Conservation (phyloP, 1,140 invertebrate genomes). For the Neelides sp. region DNA sequence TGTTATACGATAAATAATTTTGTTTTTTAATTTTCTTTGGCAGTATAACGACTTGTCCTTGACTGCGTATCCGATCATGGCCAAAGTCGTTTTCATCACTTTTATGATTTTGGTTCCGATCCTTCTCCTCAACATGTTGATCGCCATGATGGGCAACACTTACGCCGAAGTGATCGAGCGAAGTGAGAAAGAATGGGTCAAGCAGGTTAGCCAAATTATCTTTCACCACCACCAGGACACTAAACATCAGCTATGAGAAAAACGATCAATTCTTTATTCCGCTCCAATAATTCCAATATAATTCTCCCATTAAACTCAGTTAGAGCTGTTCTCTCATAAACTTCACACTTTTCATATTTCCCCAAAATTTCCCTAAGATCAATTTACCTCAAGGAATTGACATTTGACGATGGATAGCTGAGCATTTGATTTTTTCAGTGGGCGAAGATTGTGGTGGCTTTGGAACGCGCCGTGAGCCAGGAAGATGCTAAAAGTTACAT, state of each 20-base stretch:
- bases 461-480: conserved; percentile 82
- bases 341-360: neutral
- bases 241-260: neutral
- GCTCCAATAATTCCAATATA: neutral
- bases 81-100: conserved; percentile 86
- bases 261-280: too few species aligned
- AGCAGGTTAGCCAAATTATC: conserved; percentile 83
- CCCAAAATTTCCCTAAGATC: neutral
- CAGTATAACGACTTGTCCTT: conserved; percentile 82
- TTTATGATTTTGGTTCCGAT: conserved; percentile 98
- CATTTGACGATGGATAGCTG: neutral
- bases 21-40: conserved; percentile 33
- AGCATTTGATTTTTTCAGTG: conserved; percentile 49
- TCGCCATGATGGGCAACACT: conserved; percentile 98
- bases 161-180: conserved; percentile 95
- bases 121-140: conserved; percentile 90
- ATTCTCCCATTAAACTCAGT: neutral
- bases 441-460: conserved; percentile 93
- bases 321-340: neutral
- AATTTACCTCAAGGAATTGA: neutral
- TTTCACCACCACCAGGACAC: too few species aligned
- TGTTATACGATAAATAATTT: conserved; percentile 20
- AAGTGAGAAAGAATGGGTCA: conserved; percentile 97
- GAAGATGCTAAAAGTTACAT: conserved; percentile 78
- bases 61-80: conserved; percentile 77